phyloP scores from a whole-genome alignment of 2,888 invertebrate genomes.

The Sesamia inferens region DNA sequence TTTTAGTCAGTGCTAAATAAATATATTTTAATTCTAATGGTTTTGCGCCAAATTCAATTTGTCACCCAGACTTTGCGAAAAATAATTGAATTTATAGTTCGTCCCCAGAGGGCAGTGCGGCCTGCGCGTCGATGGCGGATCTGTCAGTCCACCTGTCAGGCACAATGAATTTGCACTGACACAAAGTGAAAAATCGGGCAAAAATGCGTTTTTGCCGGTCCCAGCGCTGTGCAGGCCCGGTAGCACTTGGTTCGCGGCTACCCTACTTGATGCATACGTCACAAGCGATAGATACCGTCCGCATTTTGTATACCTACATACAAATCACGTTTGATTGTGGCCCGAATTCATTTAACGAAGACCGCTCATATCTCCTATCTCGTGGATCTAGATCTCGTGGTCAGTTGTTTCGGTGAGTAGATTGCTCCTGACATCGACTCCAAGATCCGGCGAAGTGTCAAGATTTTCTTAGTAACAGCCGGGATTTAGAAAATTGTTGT shows the following conservation, averaged over 20 bases:
- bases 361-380: neutral
- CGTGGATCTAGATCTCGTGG: too few species aligned
- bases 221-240: neutral
- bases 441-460: neutral
- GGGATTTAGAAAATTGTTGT: neutral
- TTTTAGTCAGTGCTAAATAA: too few species aligned
- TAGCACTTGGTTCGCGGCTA: constrained; percentile 22
- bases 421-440: neutral
- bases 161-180: neutral
- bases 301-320: constrained; percentile 17
- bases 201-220: neutral
- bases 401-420: too few species aligned
- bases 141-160: neutral
- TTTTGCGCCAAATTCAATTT: neutral
- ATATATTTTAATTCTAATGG: neutral
- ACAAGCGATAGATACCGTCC: constrained; percentile 2
- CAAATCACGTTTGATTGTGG: constrained; percentile 17
- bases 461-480: neutral
- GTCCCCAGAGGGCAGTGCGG: neutral
- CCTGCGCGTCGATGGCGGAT: neutral
- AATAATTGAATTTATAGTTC: neutral
- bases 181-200: neutral
- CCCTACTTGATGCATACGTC: constrained; percentile 12
- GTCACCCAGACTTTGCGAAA: neutral
- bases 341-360: constrained; percentile 18